Evolutionary conservation across 2,113 vertebrate species (phyloP), one percentile per base, ranked within the genome.

Genomic region (Piprites chloris): DNA sequence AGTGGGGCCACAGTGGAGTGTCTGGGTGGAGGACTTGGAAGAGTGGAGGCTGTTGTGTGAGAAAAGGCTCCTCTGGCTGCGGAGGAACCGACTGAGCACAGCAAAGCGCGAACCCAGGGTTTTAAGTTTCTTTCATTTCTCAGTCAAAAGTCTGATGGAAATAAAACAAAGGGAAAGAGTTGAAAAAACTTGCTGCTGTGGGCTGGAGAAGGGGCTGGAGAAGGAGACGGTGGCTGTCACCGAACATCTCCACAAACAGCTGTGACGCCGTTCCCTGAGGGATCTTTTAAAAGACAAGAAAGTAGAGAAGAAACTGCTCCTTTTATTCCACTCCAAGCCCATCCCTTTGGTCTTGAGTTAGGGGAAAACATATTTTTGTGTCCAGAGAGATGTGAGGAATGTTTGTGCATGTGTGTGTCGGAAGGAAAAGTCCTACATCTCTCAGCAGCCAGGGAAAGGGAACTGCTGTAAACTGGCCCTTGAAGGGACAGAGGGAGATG

Each of bases 361-460:
- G 53, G 12, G 62, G 24, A 52, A 89, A 91, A 41, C 6, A 6
- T 26, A 35, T 46, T 84, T 80, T 4, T 53, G 17, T 41, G 42
- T 53, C 61, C n/a, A 33, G 74, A 58, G 82, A 42, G 61, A 46
- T 5, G 10, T 16, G 50, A 87, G 69, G 61, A 49, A 49, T 0
- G 1, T n/a, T 59, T 59, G 58, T 24, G 58, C 20, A 35, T 9
- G 58, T 10, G 46, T 11, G 22, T 61, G 55, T 32, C 0, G 0
- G 46, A 16, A 80, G 0, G 46, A 24, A 72, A 89, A 26, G 8
- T 46, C 37, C 73, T 69, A 50, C 44, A 24, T 30, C 46, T 18
- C 20, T 17, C n/a, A 32, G 37, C 3, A 1, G 50, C 21, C 47
- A 72, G 32, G 39, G 50, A 28, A 62, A 75, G 56, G 74, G 61